Evolutionary conservation across 2,113 vertebrate species (phyloP), one percentile per base, ranked within the genome.

Genomic region (Opisthocomus hoazin): DNA sequence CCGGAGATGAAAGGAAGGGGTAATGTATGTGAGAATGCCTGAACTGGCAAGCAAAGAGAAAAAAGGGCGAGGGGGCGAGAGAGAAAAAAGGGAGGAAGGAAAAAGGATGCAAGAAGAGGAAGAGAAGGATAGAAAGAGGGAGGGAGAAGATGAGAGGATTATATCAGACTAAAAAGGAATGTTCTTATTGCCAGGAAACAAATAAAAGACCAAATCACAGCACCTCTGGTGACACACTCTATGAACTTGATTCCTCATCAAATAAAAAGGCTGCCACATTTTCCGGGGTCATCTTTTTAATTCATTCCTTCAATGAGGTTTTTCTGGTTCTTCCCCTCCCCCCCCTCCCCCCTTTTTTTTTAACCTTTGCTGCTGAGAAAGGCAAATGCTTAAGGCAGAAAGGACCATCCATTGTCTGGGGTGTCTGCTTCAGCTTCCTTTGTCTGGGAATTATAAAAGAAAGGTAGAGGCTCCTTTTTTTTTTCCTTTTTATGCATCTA

Each of bases 1-100:
- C 93, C 93, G 36, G 96, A 98, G 97, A 98, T 98, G 97, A 98
- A 98, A 98, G 97, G 96, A 97, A 94, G 23, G 96, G 95, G 96
- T 97, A 96, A 98, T 96, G 96, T 97, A 97, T 97, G 97, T 95
- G 97, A 97, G 98, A 97, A 97, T 97, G 95, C 96, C 96, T 92
- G 91, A 92, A 96, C 78, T 90, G 93, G 93, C 92, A 50, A 78
- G 96, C 92, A 43, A 36, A 48, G 94, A 87, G 79, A 50, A 63
- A 93, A 74, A 90, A 90, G 70, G 85, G 70, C 14, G 24, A 83
- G 68, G 86, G 74, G 70, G 74, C 4, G 95, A 80, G 76, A 37
- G 45, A 93, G 64, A 91, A 93, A 93, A 93, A 91, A 70, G n/a
- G 82, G 84, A 84, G 89, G 93, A 96, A 88, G 89, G 92, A 89